phyloP scores from a whole-genome alignment of 2,888 invertebrate species.

The Hermaeophaga mercurialis region DNA sequence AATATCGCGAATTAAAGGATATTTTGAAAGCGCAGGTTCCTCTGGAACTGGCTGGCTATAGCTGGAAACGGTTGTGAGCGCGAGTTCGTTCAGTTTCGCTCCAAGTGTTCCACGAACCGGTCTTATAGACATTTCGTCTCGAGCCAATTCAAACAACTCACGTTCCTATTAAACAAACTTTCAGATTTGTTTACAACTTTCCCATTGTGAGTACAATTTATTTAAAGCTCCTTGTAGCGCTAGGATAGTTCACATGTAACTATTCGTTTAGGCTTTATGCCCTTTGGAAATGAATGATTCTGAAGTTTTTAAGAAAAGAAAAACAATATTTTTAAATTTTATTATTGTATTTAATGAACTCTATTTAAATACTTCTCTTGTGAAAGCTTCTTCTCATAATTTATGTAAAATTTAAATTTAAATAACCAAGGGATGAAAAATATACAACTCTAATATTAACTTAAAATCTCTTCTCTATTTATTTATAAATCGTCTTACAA shows the following conservation, averaged over 20 bases:
- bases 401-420: no score
- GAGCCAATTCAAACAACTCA: background rate
- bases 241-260: no score
- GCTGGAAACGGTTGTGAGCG: conserved; percentile 30
- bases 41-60: conserved; percentile 35
- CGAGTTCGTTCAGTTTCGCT: conserved; percentile 31
- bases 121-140: conserved; percentile 11
- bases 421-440: no score
- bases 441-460: no score
- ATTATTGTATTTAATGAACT: no score
- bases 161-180: conserved; percentile 4
- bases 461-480: no score
- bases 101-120: conserved; percentile 25
- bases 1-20: conserved; percentile 35
- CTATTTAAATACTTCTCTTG: no score
- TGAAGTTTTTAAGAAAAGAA: background rate
- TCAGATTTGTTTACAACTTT: conserved; percentile 7
- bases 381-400: no score
- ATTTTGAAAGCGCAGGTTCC: conserved; percentile 36
- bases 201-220: conserved; percentile 8
- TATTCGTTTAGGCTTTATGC: no score
- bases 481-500: no score
- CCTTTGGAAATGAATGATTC: background rate
- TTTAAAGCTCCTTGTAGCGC: background rate
- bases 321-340: background rate